phyloP scores from a whole-genome alignment of 2,797 vertebrate species.

The Pseudochaenichthys georgianus region DNA sequence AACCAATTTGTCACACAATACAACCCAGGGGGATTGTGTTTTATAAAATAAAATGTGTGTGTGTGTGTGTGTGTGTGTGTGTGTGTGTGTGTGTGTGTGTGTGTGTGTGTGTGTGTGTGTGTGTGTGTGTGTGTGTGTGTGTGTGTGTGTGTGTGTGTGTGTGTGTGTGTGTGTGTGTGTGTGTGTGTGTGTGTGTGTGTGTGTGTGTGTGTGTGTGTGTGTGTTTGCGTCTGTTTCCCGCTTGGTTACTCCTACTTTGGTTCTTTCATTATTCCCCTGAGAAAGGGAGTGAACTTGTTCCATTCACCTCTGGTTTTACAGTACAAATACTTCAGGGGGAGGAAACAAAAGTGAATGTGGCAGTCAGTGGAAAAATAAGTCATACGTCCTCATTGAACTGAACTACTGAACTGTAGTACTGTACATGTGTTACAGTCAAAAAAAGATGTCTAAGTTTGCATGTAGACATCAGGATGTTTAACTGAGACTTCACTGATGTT shows the following conservation, averaged over 20 bases:
- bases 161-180: background rate
- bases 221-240: slow-evolving; percentile 3
- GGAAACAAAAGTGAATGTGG: slow-evolving; percentile 9
- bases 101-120: background rate
- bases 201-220: background rate
- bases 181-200: background rate
- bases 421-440: background rate
- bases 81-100: background rate
- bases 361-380: background rate
- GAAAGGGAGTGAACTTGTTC: slow-evolving; percentile 50
- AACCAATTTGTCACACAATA: slow-evolving; percentile 9
- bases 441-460: background rate
- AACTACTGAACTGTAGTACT: background rate
- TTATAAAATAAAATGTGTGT: slow-evolving; percentile 3
- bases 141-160: background rate
- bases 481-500: background rate
- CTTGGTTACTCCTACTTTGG: background rate
- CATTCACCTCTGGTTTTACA: slow-evolving; percentile 24
- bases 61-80: background rate
- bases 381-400: background rate
- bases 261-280: slow-evolving; percentile 38
- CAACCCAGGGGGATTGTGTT: background rate
- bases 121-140: background rate
- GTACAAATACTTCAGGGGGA: background rate
- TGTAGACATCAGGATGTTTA: background rate